Conservation (phyloP, 1,140 invertebrate species). For the Drosophila mauritiana region DNA sequence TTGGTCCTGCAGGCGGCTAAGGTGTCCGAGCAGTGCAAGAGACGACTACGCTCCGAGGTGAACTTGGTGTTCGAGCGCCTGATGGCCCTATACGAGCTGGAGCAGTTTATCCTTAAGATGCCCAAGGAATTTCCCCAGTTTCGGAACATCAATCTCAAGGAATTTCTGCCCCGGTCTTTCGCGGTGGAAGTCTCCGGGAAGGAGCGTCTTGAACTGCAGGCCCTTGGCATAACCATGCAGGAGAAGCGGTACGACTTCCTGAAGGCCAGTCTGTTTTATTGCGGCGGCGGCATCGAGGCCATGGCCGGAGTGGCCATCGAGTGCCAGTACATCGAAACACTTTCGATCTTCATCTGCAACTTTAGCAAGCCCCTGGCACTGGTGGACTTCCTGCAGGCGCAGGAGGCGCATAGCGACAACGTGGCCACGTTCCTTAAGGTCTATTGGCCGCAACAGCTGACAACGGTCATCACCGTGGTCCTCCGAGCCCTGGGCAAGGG, state of each 20-base stretch:
- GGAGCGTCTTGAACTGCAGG: conserved; percentile 49
- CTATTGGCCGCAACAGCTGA: conserved; percentile 70
- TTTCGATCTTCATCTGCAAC: conserved; percentile 57
- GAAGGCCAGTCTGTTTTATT: conserved; percentile 64
- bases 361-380: conserved; percentile 68
- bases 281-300: conserved; percentile 60
- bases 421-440: conserved; percentile 68
- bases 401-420: conserved; percentile 68
- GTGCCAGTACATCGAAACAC: conserved; percentile 68
- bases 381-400: conserved; percentile 61
- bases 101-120: conserved; percentile 71
- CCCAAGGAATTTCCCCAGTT: conserved; percentile 78
- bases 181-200: conserved; percentile 29
- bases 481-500: conserved; percentile 72
- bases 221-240: conserved; percentile 43
- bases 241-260: conserved; percentile 42
- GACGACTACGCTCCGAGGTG: conserved; percentile 60
- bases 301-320: conserved; percentile 69
- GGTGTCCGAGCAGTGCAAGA: conserved; percentile 55
- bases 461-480: conserved; percentile 55
- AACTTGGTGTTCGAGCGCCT: conserved; percentile 75
- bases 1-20: conserved; percentile 31
- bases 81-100: conserved; percentile 77
- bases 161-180: conserved; percentile 57
- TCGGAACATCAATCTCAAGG: conserved; percentile 50